A percentile compares a stretch with the other conserved stretches of the same genome.
Conservation (phyloP, 2,797 vertebrate species). For the Hipposideros larvatus region DNA sequence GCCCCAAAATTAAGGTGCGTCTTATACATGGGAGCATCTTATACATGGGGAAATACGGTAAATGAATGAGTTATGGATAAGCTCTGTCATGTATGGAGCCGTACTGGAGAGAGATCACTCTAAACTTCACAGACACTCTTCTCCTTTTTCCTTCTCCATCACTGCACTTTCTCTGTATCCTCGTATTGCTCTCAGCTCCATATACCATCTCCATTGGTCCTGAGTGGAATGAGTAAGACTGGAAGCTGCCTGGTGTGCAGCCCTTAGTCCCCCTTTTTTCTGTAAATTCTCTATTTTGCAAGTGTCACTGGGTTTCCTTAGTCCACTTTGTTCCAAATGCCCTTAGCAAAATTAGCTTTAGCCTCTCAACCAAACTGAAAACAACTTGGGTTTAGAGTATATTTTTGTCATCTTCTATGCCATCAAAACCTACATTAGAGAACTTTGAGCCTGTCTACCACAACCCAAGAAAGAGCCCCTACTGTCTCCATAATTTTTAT, state of each 20-base stretch:
- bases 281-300: neutral
- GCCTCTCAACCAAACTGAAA: neutral
- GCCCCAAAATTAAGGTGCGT: too few species aligned
- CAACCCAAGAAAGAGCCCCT: neutral
- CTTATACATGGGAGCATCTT: too few species aligned
- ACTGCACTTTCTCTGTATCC: neutral
- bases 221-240: neutral
- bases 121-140: neutral
- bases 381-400: neutral
- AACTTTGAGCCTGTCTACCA: neutral
- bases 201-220: too few species aligned
- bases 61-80: neutral
- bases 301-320: neutral
- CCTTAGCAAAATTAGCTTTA: neutral
- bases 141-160: neutral
- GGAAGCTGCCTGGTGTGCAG: neutral
- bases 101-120: neutral
- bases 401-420: neutral
- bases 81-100: neutral
- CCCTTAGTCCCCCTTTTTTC: neutral
- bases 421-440: neutral
- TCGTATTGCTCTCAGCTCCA: neutral
- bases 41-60: too few species aligned
- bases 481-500: neutral
- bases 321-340: neutral